Conservation (phyloP, 2,113 vertebrate species). For the Chaetura pelagica region DNA sequence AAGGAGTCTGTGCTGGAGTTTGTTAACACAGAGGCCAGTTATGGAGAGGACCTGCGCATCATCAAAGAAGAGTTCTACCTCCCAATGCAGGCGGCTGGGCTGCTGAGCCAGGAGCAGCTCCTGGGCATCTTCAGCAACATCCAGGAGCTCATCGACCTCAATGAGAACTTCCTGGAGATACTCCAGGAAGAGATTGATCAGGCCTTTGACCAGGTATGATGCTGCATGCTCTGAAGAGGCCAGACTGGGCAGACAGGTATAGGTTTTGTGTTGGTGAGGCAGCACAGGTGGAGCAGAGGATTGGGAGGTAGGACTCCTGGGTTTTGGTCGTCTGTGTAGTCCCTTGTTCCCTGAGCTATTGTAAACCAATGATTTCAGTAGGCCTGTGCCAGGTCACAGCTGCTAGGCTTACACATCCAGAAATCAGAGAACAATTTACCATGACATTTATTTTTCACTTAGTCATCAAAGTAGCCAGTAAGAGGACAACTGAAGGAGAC, state of each 20-base stretch:
- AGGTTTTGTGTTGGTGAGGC: not conserved
- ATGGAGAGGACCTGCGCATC: slow-evolving; percentile 87
- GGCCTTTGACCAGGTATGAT: slow-evolving; percentile 85
- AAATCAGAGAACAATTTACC: not conserved
- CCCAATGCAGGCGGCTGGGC: slow-evolving; percentile 87
- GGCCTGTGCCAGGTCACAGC: not conserved
- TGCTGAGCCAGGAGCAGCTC: slow-evolving; percentile 87
- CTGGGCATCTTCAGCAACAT: slow-evolving; percentile 87
- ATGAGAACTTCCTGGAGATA: slow-evolving; percentile 86
- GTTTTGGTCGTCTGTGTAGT: not conserved
- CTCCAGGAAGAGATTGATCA: slow-evolving; percentile 90
- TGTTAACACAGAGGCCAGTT: slow-evolving; percentile 90
- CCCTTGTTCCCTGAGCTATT: not conserved
- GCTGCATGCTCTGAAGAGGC: not conserved
- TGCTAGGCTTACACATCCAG: not conserved
- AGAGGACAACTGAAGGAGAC: not conserved
- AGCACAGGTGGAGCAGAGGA: not conserved
- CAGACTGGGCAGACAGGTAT: not conserved
- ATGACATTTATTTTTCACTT: not conserved
- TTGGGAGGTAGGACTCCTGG: not conserved
- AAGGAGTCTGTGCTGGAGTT: slow-evolving; percentile 93
- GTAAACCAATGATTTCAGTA: not conserved
- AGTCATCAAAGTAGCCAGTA: not conserved
- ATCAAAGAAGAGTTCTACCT: slow-evolving; percentile 91
- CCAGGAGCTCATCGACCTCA: slow-evolving; percentile 89